Evolutionary conservation across 2,113 vertebrate genomes (phyloP).

Genomic region (Damaliscus lunatus): DNA sequence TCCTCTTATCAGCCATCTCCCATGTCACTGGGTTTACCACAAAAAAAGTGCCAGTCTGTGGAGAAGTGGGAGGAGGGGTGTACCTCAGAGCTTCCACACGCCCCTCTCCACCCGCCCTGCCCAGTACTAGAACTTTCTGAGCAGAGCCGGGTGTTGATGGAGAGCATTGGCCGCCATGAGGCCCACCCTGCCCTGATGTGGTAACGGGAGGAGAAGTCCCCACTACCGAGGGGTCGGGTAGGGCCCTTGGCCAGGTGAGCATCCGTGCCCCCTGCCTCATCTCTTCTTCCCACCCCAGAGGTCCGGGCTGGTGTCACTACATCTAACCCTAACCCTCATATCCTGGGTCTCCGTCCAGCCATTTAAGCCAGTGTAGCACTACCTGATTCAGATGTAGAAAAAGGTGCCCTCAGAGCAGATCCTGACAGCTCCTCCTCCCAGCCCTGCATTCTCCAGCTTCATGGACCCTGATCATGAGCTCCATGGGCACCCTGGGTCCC

Average conservation of each 20-base stretch:
- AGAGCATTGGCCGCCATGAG: not conserved
- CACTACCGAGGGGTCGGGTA: too few relatives aligned
- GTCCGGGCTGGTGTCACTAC: not conserved
- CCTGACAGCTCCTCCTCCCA: not conserved
- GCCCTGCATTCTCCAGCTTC: not conserved
- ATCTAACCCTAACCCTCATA: too few relatives aligned
- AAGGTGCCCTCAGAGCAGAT: not conserved
- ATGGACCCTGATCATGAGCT: not conserved
- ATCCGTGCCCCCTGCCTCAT: fast-evolving
- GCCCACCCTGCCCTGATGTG: not conserved
- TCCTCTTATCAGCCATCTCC: not conserved
- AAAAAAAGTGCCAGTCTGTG: not conserved
- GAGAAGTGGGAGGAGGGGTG: not conserved
- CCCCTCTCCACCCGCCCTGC: fast-evolving
- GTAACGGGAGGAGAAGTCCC: not conserved
- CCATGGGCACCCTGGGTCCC: not conserved
- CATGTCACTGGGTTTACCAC: not conserved
- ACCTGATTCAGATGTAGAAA: not conserved
- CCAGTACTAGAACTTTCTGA: not conserved
- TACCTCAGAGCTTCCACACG: too few relatives aligned
- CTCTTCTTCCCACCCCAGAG: too few relatives aligned
- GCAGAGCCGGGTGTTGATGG: not conserved
- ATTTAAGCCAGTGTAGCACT: too few relatives aligned
- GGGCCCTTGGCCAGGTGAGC: not conserved
- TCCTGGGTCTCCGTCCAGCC: not conserved